A percentile compares a stretch with the other conserved stretches of the same genome.
These are phyloP conservation scores for Gastracanthus pulcherrimus DNA, from an alignment of 2,888 invertebrate species.

Conservation along the genomic window DNA sequence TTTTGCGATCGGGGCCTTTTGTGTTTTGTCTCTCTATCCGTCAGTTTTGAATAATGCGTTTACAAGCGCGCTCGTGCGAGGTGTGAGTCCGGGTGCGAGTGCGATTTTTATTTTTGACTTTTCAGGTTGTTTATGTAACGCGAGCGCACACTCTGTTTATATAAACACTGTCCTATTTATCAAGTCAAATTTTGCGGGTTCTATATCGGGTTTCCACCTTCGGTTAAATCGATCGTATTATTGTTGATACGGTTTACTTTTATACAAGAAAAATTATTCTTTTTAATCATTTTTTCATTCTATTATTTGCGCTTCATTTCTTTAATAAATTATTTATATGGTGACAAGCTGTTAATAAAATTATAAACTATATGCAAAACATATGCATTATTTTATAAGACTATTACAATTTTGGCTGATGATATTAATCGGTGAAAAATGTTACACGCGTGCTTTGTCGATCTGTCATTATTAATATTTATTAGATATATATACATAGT, in stretches of 20 bases:
- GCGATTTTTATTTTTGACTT: conserved; percentile 53
- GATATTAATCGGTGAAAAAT: too few relatives aligned
- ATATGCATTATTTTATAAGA: too few relatives aligned
- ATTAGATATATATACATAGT: too few relatives aligned
- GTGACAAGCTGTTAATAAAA: too few relatives aligned
- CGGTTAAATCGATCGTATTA: background rate
- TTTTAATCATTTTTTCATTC: too few relatives aligned
- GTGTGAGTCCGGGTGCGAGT: background rate
- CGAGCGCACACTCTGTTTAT: conserved; percentile 37
- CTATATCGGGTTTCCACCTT: conserved; percentile 4
- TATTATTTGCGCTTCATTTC: too few relatives aligned
- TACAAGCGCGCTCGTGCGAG: background rate
- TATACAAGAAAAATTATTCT: background rate
- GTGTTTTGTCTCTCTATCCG: background rate
- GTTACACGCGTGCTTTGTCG: too few relatives aligned
- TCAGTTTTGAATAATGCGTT: background rate
- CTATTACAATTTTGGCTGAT: too few relatives aligned
- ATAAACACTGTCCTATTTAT: conserved; percentile 54
- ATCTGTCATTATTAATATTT: background rate
- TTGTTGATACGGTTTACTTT: background rate
- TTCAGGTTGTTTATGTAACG: conserved; percentile 43
- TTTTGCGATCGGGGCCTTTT: background rate
- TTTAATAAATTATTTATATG: too few relatives aligned
- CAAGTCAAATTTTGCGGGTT: conserved; percentile 35
- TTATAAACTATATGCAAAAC: too few relatives aligned